A percentile compares a stretch with the other conserved stretches of the same genome.
Conservation (phyloP, 2,113 vertebrate species). For the Erpornis zantholeuca region DNA sequence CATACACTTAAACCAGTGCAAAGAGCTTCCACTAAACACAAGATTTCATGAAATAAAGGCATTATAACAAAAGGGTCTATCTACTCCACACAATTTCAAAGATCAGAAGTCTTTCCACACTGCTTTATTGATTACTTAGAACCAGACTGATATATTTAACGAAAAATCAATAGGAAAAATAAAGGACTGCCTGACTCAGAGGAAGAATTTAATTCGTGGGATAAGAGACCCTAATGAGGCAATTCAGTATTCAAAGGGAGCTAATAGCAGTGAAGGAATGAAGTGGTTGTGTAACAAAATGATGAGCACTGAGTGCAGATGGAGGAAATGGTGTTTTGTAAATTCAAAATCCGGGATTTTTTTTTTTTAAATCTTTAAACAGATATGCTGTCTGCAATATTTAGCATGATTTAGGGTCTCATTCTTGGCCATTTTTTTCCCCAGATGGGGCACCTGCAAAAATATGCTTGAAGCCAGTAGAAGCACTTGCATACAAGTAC, state of each 20-base stretch:
- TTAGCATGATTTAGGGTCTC: slow-evolving; percentile 12
- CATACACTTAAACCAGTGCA: neutral
- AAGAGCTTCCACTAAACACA: neutral
- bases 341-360: neutral
- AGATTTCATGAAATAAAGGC: neutral
- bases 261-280: slow-evolving; percentile 17
- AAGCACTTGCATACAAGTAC: neutral
- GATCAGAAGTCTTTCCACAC: neutral
- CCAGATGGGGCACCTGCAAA: slow-evolving; percentile 39
- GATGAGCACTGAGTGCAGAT: slow-evolving; percentile 32
- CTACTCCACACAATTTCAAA: neutral
- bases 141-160: slow-evolving; percentile 3
- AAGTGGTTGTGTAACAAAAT: slow-evolving; percentile 34
- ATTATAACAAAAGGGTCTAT: neutral
- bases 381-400: slow-evolving; percentile 13
- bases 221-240: slow-evolving; percentile 58
- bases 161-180: slow-evolving; percentile 45
- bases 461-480: neutral
- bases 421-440: neutral
- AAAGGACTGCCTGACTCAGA: slow-evolving; percentile 42
- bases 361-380: slow-evolving; percentile 37
- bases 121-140: slow-evolving; percentile 40
- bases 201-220: slow-evolving; percentile 35
- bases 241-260: slow-evolving; percentile 51
- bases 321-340: slow-evolving; percentile 53